Evolutionary conservation across 2,888 invertebrate species (phyloP).

Genomic region (Cyrtodaria siliqua): DNA sequence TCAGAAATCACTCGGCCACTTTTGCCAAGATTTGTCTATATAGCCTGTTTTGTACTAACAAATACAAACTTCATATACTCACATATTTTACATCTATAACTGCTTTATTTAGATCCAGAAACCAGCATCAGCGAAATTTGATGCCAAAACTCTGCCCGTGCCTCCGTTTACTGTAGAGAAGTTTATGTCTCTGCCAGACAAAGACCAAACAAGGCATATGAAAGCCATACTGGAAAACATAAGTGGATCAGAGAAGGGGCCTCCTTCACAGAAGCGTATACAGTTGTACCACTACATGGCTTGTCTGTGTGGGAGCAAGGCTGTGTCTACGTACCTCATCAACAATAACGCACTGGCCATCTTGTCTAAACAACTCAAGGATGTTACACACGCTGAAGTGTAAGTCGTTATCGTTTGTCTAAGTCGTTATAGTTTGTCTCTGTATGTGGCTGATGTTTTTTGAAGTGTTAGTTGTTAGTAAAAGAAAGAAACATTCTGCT

Average conservation of each 20-base stretch:
- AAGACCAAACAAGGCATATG: conserved; percentile 80
- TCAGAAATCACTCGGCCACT: too few relatives aligned
- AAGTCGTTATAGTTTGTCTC: too few relatives aligned
- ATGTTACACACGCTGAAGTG: conserved; percentile 83
- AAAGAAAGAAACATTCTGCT: too few relatives aligned
- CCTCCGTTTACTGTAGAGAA: conserved; percentile 81
- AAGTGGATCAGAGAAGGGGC: conserved; percentile 81
- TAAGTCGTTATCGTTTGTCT: conserved; percentile 76
- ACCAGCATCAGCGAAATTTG: conserved; percentile 81
- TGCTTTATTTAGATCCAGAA: conserved; percentile 82
- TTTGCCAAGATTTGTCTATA: too few relatives aligned
- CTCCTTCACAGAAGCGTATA: conserved; percentile 83
- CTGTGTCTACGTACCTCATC: conserved; percentile 73
- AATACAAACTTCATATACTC: too few relatives aligned
- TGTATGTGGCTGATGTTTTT: too few relatives aligned
- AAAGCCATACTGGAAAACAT: conserved; percentile 76
- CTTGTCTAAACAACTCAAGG: conserved; percentile 81
- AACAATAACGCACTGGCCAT: conserved; percentile 69
- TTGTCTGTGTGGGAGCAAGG: conserved; percentile 69
- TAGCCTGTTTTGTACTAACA: too few relatives aligned
- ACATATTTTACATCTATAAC: too few relatives aligned
- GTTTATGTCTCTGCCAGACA: conserved; percentile 75
- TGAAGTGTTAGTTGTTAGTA: too few relatives aligned
- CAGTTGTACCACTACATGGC: conserved; percentile 83
- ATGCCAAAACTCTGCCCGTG: conserved; percentile 82